Conservation (phyloP, 2,888 invertebrate genomes). For the Sclerodermus sp. region DNA sequence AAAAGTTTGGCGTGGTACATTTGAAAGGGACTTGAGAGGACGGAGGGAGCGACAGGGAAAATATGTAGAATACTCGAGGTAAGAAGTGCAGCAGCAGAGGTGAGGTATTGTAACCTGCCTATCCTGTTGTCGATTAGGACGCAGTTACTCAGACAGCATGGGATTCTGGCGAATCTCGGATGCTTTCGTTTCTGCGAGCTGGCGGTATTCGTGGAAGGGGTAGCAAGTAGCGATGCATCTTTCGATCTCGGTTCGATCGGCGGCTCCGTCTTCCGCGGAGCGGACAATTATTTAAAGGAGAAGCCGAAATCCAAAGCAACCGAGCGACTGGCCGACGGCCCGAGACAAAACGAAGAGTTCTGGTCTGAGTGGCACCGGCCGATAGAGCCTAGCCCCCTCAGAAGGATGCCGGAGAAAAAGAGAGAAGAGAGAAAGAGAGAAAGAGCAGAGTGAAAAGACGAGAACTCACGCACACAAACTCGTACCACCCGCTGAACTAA, state of each 20-base stretch:
- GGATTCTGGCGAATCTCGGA: no score
- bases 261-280: constrained; percentile 25
- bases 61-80: no score
- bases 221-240: constrained; percentile 25
- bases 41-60: no score
- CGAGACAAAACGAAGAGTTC: constrained; percentile 32
- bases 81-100: no score
- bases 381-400: neutral
- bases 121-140: constrained; percentile 6
- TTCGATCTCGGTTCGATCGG: constrained; percentile 28
- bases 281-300: constrained; percentile 47
- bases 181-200: no score
- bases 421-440: constrained; percentile 20
- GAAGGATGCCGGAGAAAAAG: constrained; percentile 18
- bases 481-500: constrained; percentile 50
- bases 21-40: no score
- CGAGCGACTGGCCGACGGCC: constrained; percentile 5
- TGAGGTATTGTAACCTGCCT: no score
- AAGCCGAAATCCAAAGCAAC: constrained; percentile 39
- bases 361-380: constrained; percentile 38
- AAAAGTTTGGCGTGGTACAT: no score
- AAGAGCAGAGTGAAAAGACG: constrained; percentile 13
- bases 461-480: constrained; percentile 16
- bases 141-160: neutral
- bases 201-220: neutral